Conservation (phyloP, 2,797 vertebrate species). For the Stomatorhinus walkeri region DNA sequence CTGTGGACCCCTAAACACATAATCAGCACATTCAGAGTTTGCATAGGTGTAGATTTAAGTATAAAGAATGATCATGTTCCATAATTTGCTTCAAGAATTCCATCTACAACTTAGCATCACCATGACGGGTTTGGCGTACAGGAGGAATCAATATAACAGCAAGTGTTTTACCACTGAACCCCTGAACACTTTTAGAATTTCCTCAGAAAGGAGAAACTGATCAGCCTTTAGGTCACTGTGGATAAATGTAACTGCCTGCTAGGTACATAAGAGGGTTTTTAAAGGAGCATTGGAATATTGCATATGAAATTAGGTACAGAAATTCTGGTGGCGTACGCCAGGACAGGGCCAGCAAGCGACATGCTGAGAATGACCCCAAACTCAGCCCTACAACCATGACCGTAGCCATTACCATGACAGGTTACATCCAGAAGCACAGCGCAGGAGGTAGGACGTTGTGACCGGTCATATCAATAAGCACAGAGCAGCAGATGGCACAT, state of each 20-base stretch:
- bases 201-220: neutral
- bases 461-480: neutral
- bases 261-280: neutral
- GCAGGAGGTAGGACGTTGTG: neutral
- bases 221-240: neutral
- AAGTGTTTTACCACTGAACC: neutral
- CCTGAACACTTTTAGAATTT: neutral
- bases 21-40: neutral
- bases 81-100: neutral
- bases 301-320: neutral
- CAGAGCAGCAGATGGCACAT: neutral
- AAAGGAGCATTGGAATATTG: neutral
- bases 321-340: neutral
- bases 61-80: neutral
- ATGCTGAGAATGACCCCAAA: neutral
- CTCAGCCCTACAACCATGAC: neutral
- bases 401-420: neutral
- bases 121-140: neutral
- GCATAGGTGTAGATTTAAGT: neutral
- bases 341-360: neutral
- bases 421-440: neutral
- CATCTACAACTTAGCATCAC: neutral
- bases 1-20: neutral
- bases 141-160: neutral
- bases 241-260: neutral